Evolutionary conservation across 1,140 invertebrate species (phyloP).

Genomic region (Drusus annulatus): DNA sequence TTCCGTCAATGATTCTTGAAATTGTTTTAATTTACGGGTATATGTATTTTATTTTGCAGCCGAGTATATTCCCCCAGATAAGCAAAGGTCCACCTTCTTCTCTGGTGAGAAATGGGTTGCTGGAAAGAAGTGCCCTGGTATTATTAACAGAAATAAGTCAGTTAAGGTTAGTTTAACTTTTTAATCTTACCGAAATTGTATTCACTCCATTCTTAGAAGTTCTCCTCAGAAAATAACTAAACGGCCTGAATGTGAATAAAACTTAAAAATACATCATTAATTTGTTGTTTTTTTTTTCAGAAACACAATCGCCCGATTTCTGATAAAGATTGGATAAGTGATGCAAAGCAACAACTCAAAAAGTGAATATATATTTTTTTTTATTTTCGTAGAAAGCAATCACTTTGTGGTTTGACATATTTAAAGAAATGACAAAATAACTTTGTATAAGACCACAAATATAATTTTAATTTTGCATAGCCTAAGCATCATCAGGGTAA

Average conservation of each 20-base stretch:
- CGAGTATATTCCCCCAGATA: slow-evolving; percentile 65
- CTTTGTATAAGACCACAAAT: too few relatives aligned
- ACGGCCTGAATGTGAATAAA: too few relatives aligned
- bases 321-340: slow-evolving; percentile 63
- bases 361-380: slow-evolving; percentile 61
- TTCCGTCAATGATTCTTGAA: neutral
- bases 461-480: too few relatives aligned
- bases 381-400: too few relatives aligned
- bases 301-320: slow-evolving; percentile 29
- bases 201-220: too few relatives aligned
- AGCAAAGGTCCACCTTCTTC: slow-evolving; percentile 60
- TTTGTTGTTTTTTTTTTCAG: slow-evolving; percentile 40
- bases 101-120: slow-evolving; percentile 49
- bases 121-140: slow-evolving; percentile 47
- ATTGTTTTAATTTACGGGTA: neutral
- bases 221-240: too few relatives aligned
- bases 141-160: slow-evolving; percentile 46
- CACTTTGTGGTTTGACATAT: too few relatives aligned
- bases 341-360: slow-evolving; percentile 62
- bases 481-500: too few relatives aligned
- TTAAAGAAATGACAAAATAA: too few relatives aligned
- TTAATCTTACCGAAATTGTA: too few relatives aligned
- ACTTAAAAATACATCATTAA: too few relatives aligned
- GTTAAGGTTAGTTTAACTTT: slow-evolving; percentile 28
- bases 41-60: slow-evolving; percentile 60